Percentiles rank a stretch among this genome's conserved stretches.
Conservation (phyloP, 2,113 vertebrate genomes). For the Uria aalge region DNA sequence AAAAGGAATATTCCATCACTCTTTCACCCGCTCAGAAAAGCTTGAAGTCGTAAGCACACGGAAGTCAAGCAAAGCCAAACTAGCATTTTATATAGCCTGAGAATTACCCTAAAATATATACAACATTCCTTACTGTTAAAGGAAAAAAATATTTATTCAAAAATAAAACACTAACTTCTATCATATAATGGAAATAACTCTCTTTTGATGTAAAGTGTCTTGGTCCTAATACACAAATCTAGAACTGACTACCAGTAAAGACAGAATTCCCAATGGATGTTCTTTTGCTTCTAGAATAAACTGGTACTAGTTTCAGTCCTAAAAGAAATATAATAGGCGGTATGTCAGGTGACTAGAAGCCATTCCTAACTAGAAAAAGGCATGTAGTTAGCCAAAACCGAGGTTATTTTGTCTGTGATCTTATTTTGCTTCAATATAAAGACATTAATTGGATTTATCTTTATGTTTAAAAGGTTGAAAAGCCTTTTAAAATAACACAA, state of each 20-base stretch:
- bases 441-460: not conserved
- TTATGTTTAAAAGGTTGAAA: slow-evolving; percentile 6
- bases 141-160: not conserved
- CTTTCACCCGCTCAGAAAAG: not conserved
- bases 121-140: not conserved
- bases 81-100: not conserved
- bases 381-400: not conserved
- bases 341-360: not conserved
- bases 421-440: not conserved
- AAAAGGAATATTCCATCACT: not conserved
- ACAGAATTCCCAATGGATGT: not conserved
- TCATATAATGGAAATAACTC: not conserved
- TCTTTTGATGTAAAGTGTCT: not conserved
- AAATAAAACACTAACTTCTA: not conserved
- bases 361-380: not conserved
- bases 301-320: not conserved
- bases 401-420: slow-evolving; percentile 1
- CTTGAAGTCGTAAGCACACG: not conserved
- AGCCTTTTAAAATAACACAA: not conserved
- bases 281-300: slow-evolving; percentile 1
- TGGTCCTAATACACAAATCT: not conserved
- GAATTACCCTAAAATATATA: not conserved
- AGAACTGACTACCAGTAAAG: not conserved
- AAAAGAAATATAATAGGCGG: not conserved
- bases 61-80: not conserved